These are phyloP conservation scores for Alethe diademata DNA, from an alignment of 2,113 vertebrate species.

Conservation along the genomic window DNA sequence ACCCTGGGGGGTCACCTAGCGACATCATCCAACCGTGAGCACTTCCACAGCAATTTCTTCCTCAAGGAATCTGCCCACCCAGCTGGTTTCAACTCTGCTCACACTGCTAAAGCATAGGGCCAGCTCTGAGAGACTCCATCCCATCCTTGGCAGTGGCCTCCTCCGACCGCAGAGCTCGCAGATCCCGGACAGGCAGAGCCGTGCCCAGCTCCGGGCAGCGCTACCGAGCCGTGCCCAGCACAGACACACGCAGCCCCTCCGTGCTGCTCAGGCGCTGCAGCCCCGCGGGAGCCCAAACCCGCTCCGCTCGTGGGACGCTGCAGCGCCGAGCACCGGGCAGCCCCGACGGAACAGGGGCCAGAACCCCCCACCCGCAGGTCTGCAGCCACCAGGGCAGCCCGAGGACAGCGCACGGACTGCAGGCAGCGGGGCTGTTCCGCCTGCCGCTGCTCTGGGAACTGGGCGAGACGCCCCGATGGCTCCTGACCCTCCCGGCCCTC, in stretches of 20 bases:
- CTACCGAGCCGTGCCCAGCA: background rate
- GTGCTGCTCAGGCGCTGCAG: accelerated
- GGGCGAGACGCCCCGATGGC: no score
- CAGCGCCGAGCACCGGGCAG: background rate
- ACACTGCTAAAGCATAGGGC: background rate
- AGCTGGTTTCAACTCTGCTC: background rate
- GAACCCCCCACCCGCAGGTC: background rate
- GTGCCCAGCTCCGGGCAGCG: background rate
- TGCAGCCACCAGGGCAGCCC: background rate
- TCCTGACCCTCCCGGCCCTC: background rate
- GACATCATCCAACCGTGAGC: background rate
- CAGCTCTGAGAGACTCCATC: no score
- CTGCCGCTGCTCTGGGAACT: background rate
- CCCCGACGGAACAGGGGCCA: no score
- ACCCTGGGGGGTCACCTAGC: no score
- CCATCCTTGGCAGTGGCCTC: background rate
- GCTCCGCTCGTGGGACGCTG: accelerated
- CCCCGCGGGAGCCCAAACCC: background rate
- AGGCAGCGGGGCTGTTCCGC: background rate
- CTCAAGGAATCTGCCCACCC: background rate
- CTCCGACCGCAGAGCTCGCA: accelerated
- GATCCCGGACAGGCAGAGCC: accelerated
- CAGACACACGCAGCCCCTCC: accelerated
- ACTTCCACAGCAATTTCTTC: background rate
- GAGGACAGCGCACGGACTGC: background rate